These are phyloP conservation scores for Kobus ellipsiprymnus DNA, from an alignment of 2,113 vertebrate species.

Conservation along the genomic window DNA sequence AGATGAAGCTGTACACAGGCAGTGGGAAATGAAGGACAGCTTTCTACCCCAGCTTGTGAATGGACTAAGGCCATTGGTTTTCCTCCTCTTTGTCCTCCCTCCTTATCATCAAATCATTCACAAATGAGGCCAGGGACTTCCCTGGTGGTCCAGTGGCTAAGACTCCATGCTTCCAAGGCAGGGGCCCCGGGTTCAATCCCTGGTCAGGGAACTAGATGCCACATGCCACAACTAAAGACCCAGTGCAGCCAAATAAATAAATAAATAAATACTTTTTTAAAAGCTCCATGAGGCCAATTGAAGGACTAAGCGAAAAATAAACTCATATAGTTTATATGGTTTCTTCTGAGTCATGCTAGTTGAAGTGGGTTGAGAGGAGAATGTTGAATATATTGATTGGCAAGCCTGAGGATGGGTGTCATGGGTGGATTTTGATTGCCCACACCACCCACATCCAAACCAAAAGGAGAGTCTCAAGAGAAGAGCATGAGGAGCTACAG, in stretches of 20 bases:
- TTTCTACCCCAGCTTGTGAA: neutral
- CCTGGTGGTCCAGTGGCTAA: neutral
- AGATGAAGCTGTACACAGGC: neutral
- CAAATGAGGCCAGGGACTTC: neutral
- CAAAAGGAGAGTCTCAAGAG: neutral
- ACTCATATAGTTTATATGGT: neutral
- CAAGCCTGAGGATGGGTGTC: neutral
- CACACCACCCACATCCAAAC: neutral
- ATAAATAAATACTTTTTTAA: neutral
- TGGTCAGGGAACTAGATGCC: neutral
- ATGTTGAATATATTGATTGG: neutral
- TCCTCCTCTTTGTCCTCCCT: neutral
- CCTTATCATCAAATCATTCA: neutral
- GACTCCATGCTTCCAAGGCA: neutral
- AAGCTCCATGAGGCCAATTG: neutral
- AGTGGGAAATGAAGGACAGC: neutral
- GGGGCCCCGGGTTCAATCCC: neutral
- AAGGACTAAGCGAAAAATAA: neutral
- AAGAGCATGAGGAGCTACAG: neutral
- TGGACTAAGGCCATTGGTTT: neutral
- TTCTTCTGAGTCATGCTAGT: neutral
- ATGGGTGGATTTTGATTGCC: neutral
- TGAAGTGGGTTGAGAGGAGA: neutral
- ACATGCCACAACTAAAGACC: neutral
- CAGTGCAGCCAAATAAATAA: neutral